Evolutionary conservation across 2,797 vertebrate genomes (phyloP), one percentile per base, ranked within the genome.

Genomic region (Buceros bicornis): DNA sequence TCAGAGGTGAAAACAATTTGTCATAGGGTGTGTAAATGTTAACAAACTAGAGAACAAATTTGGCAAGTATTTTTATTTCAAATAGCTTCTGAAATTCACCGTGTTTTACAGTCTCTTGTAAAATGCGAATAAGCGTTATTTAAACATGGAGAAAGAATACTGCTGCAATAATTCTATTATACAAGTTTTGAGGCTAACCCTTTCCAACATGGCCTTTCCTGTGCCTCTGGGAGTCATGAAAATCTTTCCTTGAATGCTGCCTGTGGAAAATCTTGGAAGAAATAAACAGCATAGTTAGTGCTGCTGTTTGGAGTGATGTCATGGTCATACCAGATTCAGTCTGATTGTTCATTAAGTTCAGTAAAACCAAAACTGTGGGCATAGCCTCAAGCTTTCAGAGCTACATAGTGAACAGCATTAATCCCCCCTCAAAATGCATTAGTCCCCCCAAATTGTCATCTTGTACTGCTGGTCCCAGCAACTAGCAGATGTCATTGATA

Each of bases 401-500:
- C 65, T 57, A 15, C 4, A 3, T 2, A 31, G 9, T 13, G 18
- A 87, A 12, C 45, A 74, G 56, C 5, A 5, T 53, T 64, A 22
- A 62, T 86, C 8, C n/a, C 37, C 9, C 14, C 24, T 5, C 8
- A 29, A 22, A 28, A 48, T 13, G 18, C 16, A 6, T 53, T 26
- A 51, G 10, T 84, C 33, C 43, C 15, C 33, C 37, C 37, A 18
- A 60, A 78, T 61, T 57, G 31, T 33, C 18, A 13, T 29, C 37
- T 7, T 21, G 26, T 43, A 7, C 33, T 16, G 19, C 19, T 33
- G 14, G 45, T 87, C 48, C 53, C 69, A 60, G 35, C 29, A 51
- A 0, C 11, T 47, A n/a, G 24, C 8, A 7, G n/a, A 11, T 78
- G 61, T n/a, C 48, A 5, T n/a, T 31, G 29, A 2, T 24, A 8